A percentile compares a stretch with the other conserved stretches of the same genome.
Evolutionary conservation across 2,888 invertebrate genomes (phyloP).

Genomic region (Agrochola lota): DNA sequence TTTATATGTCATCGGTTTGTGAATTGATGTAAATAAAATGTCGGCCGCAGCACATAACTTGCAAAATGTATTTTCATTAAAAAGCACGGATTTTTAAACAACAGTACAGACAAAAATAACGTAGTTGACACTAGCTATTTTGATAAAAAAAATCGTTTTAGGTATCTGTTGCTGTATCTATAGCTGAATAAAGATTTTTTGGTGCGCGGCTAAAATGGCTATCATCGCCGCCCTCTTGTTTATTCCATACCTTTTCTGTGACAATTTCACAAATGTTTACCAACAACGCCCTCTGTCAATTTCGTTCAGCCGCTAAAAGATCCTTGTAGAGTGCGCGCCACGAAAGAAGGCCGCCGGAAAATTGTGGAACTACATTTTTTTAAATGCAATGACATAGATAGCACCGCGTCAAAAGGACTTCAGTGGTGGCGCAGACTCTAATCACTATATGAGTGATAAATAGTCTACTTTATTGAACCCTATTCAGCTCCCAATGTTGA

Average conservation of each 20-base stretch:
- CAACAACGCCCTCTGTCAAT: neutral
- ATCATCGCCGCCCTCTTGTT: neutral
- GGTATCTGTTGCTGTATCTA: neutral
- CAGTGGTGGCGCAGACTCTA: neutral
- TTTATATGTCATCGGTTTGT: slow-evolving; percentile 18
- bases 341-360: no score
- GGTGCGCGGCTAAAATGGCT: no score
- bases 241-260: neutral
- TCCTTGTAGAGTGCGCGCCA: neutral
- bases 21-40: slow-evolving; percentile 20
- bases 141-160: neutral
- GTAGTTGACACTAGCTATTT: neutral
- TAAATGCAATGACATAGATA: no score
- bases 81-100: neutral
- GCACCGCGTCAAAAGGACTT: no score
- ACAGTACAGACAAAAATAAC: neutral
- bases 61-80: neutral
- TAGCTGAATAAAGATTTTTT: neutral
- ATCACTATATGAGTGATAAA: neutral
- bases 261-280: neutral
- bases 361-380: no score
- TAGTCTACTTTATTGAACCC: neutral
- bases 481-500: neutral
- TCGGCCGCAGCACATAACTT: neutral
- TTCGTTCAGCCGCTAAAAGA: neutral